Evolutionary conservation across 2,113 vertebrate species (phyloP).

Genomic region (Hassar affinis): DNA sequence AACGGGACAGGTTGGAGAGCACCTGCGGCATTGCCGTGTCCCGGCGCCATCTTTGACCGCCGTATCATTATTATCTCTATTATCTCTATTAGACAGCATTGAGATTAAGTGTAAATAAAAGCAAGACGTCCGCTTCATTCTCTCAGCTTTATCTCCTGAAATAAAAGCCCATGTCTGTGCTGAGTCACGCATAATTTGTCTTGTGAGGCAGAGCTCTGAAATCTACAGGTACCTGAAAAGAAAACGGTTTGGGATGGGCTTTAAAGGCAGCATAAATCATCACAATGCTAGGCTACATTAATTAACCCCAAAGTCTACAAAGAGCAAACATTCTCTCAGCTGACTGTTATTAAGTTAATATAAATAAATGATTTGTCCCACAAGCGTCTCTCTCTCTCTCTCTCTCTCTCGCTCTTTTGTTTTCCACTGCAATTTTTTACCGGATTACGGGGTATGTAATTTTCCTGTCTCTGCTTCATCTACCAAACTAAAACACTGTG

Average conservation of each 20-base stretch:
- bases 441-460: constrained; percentile 21
- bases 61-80: not conserved
- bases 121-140: not conserved
- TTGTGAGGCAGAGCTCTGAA: not conserved
- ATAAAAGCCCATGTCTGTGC: not conserved
- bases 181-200: constrained; percentile 1
- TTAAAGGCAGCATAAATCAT: not conserved
- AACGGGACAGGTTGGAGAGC: too few species aligned
- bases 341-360: constrained; percentile 1
- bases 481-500: constrained; percentile 20
- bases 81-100: not conserved
- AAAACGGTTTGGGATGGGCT: not conserved
- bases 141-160: not conserved
- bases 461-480: constrained; percentile 6
- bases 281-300: not conserved
- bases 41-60: too few species aligned
- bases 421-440: not conserved
- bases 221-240: not conserved
- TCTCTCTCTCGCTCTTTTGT: not conserved
- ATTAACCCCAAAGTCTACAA: constrained; percentile 7
- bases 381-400: not conserved
- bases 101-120: not conserved
- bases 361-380: not conserved
- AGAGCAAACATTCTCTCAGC: not conserved
- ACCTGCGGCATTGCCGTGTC: too few species aligned